Evolutionary conservation across 2,888 invertebrate genomes (phyloP), one percentile per base, ranked within the genome.

Genomic region (Pandemis heparana): DNA sequence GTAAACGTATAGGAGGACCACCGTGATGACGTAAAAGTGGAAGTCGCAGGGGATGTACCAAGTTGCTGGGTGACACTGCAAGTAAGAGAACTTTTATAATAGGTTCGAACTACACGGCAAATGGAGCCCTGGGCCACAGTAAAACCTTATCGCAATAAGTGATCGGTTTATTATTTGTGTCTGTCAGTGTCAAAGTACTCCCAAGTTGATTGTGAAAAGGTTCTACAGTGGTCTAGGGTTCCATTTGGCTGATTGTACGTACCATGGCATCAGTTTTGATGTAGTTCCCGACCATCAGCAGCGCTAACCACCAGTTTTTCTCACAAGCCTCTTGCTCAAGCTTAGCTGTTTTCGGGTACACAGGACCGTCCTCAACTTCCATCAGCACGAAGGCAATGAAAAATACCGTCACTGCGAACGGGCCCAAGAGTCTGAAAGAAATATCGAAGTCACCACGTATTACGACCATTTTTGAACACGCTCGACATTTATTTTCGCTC

Each of bases 211-310:
- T n/a, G n/a, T n/a, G n/a, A n/a, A n/a, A n/a, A n/a, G n/a, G n/a
- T n/a, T n/a, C n/a, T 39, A 39, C 39, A 39, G 39, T 39, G n/a
- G n/a, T n/a, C n/a, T n/a, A n/a, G n/a, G n/a, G n/a, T n/a, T n/a
- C n/a, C n/a, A n/a, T n/a, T n/a, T n/a, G n/a, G n/a, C n/a, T n/a
- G n/a, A 39, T 39, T 39, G 39, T 39, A 39, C 68, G 5, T 16
- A 74, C 73, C 73, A 74, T 74, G 43, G 69, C 73, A 3, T 5
- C 48, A 14, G 73, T 74, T 12, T 74, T 69, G 64, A 69, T 32
- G 23, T 74, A 74, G 64, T 74, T 74, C 10, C 73, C 73, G n/a
- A 74, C 43, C 73, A 74, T 74, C 39, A 74, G 51, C 10, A 74
- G 12, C 0, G 69, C 48, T 5, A 64, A 60, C 69, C 64, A 74